Evolutionary conservation across 2,797 vertebrate genomes (phyloP).

Genomic region (Phrynocephalus vlangalii): DNA sequence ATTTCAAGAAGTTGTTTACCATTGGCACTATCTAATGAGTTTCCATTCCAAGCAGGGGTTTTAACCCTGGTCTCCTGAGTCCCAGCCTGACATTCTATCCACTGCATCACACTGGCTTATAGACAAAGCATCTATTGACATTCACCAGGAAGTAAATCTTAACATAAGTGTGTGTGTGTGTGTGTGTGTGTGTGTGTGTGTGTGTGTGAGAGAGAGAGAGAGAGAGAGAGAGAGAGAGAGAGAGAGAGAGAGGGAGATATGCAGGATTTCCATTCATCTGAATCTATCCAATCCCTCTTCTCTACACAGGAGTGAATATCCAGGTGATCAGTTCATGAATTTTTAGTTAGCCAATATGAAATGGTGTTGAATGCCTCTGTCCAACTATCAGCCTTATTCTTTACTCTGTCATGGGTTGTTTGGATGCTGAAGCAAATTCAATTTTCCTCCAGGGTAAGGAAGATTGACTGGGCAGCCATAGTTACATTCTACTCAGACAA

Average conservation of each 20-base stretch:
- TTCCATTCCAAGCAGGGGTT: too few relatives aligned
- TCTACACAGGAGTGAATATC: not conserved
- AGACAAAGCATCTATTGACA: too few relatives aligned
- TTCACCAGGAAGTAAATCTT: too few relatives aligned
- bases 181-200: too few relatives aligned
- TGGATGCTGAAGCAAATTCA: not conserved
- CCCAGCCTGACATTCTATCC: too few relatives aligned
- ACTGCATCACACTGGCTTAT: too few relatives aligned
- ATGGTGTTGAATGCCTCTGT: not conserved
- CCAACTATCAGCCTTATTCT: not conserved
- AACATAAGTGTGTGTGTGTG: too few relatives aligned
- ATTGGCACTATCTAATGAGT: too few relatives aligned
- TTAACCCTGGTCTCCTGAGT: too few relatives aligned
- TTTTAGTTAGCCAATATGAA: not conserved
- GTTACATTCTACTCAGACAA: not conserved
- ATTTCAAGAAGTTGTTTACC: too few relatives aligned
- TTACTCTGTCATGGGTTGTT: not conserved
- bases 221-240: too few relatives aligned
- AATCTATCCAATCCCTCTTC: not conserved
- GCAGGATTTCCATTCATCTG: not conserved
- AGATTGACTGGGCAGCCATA: not conserved
- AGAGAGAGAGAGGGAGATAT: not conserved
- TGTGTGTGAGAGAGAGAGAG: too few relatives aligned
- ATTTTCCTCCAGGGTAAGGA: not conserved
- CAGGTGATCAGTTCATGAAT: not conserved